phyloP scores from a whole-genome alignment of 2,888 invertebrate species.

The Sialis fuliginosa region DNA sequence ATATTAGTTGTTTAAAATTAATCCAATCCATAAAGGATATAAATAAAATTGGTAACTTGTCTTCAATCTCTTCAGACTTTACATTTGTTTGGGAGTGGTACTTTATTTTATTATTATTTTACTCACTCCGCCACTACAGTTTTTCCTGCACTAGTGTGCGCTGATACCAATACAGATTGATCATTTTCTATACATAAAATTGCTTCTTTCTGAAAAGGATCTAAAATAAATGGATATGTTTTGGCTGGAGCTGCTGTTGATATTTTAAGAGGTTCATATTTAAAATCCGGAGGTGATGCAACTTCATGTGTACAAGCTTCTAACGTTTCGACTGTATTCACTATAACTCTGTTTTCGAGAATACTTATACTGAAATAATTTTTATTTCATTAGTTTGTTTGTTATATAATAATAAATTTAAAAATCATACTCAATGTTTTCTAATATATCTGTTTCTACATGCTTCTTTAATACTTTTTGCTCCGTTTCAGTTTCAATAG shows the following conservation, averaged over 20 bases:
- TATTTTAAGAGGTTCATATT: slow-evolving; percentile 45
- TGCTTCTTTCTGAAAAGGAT: slow-evolving; percentile 96
- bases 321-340: slow-evolving; percentile 76
- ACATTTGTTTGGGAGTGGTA: no score
- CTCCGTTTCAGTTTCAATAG: background rate
- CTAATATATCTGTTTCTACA: background rate
- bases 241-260: slow-evolving; percentile 60
- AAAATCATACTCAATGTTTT: background rate
- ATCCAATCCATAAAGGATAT: no score
- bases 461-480: background rate
- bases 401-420: background rate
- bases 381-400: background rate
- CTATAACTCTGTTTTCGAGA: slow-evolving; percentile 60
- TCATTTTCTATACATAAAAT: slow-evolving; percentile 93
- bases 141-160: slow-evolving; percentile 98
- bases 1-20: no score
- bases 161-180: slow-evolving; percentile 95
- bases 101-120: no score
- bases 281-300: slow-evolving; percentile 75
- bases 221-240: slow-evolving; percentile 84
- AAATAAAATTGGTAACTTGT: no score
- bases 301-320: slow-evolving; percentile 95
- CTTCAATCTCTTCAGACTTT: no score
- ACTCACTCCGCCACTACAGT: slow-evolving; percentile 96
- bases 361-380: slow-evolving; percentile 45